Base-by-base conservation (phyloP, 2,888 invertebrate genomes). In the Pyrrhosoma nymphula region DNA sequence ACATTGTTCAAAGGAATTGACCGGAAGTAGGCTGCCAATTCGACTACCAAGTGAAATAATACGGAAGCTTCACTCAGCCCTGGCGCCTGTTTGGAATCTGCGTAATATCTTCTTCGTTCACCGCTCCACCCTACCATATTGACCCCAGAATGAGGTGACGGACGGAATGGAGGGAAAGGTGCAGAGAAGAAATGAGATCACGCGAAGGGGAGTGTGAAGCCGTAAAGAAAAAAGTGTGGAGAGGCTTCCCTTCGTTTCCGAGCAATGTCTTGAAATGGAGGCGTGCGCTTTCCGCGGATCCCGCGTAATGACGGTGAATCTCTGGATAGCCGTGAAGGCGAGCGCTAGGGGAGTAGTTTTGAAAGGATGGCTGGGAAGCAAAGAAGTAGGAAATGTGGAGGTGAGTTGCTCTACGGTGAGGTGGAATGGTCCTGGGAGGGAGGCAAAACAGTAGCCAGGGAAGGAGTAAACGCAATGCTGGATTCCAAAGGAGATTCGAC, bases 301-400 rank as follows among this genome's bases (percentile, higher is more conserved):
- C 23, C 63, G 63, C 60, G 63, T 63, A 35, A 63, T 91, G 91
- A 35, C 6, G 47, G 93, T 47, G 69, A 69, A 69, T 93, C 93
- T 75, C 93, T 55, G 69, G 75, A 93, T 93, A 75, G 93, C 55
- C 47, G 69, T 16, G 82, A 47, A 69, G 55, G 69, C 56, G 39
- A 93, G 93, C 26, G 69, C 69, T 75, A n/a, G 39, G 93, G 93
- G 93, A 93, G 47, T 69, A 69, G 93, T 55, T 47, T 14, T 75
- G 26, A 63, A 60, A 55, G 63, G 35, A 82, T 35, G 82, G 30
- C 30, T 82, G 12, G 35, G 35, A 82, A 35, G 35, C 82, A 26
- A n/a, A 39, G 39, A 12, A 39, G 26, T 10, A 60, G 60, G 91
- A 63, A 60, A 91, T 63, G 91, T 23, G 55, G 55, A 56, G 55